Percentiles rank a stretch among this genome's conserved stretches.
These are phyloP conservation scores for Acanthopagrus latus DNA, from an alignment of 2,797 vertebrate genomes.

Conservation along the genomic window DNA sequence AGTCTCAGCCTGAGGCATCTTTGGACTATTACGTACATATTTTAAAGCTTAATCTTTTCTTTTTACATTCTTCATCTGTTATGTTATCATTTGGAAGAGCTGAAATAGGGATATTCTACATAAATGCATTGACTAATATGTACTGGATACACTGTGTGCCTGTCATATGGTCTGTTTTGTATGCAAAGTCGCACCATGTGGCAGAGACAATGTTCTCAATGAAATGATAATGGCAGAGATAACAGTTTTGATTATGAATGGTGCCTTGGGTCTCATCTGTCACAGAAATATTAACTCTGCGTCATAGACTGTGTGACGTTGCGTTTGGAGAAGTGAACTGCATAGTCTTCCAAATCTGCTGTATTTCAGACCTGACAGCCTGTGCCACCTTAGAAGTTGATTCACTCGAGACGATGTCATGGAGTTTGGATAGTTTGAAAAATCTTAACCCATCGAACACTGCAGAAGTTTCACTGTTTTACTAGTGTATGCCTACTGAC, in stretches of 20 bases:
- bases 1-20: background rate
- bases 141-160: background rate
- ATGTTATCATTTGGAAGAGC: background rate
- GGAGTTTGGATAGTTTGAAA: background rate
- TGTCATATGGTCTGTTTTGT: constrained; percentile 6
- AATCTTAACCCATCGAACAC: background rate
- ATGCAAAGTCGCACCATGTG: background rate
- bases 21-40: constrained; percentile 19
- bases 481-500: no score
- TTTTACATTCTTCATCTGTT: background rate
- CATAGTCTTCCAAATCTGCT: background rate
- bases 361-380: background rate
- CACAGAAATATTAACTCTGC: background rate
- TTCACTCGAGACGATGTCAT: background rate
- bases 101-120: background rate
- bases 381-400: background rate
- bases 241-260: constrained; percentile 5
- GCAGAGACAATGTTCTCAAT: background rate
- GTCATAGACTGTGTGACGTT: background rate
- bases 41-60: background rate
- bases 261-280: background rate
- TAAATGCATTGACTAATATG: background rate
- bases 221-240: background rate
- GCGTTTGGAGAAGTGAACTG: background rate
- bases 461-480: background rate